Evolutionary conservation across 2,113 vertebrate species (phyloP), one percentile per base, ranked within the genome.

Genomic region (Campylomormyrus numenius): DNA sequence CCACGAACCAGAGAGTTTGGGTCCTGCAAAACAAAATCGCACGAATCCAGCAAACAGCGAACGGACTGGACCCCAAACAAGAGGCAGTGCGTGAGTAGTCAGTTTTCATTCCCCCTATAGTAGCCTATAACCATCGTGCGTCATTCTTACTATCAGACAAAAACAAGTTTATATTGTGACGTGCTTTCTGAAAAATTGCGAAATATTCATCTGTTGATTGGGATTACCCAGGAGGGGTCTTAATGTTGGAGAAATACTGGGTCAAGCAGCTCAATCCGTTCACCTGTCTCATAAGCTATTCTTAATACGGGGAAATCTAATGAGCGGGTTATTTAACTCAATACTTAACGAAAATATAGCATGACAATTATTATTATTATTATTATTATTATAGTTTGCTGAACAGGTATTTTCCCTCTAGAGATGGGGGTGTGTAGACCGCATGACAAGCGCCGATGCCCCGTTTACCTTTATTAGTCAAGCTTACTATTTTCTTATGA

Each of bases 61-160:
- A 94, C 93, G 95, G 96, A 92, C 96, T 99, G 93, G 98, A 99
- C 95, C 98, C 98, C 91, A 99, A 98, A 95, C 98, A 98, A 95
- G 98, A 99, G 96, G 96, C 98, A 96, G 98, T 99, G 97, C 98
- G 98, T 99, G 96, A 99, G 98, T 99, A 98, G 77, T 92, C 88
- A n/a, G 31, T 77, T 89, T 89, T 9, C 7, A 77, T 49, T 52
- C 15, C 45, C 0, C 31, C 13, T 2, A 19, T 46, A 17, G 45
- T 31, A 42, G 39, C 39, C 39, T 42, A 15, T 77, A 7, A 48
- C 17, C 42, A 49, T 35, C 27, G 49, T 83, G 49, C 49, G 35
- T 80, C 74, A 80, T 80, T 19, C 74, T 7, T 42, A 35, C 74
- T 42, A 39, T 39, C 48, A 11, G 24, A 11, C 19, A 35, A 24